phyloP scores from a whole-genome alignment of 2,888 invertebrate genomes.

The Netelia fuscicornis region DNA sequence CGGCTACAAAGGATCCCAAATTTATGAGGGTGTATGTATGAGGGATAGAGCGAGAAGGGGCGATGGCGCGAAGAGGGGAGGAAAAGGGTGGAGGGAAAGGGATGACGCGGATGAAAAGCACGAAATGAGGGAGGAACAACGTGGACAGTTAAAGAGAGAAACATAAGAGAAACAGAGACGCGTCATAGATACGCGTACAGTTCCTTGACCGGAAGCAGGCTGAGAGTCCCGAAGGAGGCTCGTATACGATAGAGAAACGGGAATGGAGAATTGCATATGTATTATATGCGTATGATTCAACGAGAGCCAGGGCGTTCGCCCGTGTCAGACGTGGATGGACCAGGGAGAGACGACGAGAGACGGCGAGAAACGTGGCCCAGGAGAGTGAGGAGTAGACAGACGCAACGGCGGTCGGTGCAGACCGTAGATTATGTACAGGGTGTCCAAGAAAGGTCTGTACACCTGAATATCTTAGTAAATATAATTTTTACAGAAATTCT shows the following conservation, averaged over 20 bases:
- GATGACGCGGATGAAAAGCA: conserved; percentile 24
- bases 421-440: background rate
- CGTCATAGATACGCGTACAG: conserved; percentile 18
- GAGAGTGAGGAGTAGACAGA: conserved; percentile 59
- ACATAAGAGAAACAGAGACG: conserved; percentile 28
- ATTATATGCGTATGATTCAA: conserved; percentile 59
- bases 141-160: conserved; percentile 9
- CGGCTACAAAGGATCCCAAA: conserved; percentile 61
- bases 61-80: background rate
- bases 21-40: conserved; percentile 12
- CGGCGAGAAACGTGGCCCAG: conserved; percentile 44
- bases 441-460: no score
- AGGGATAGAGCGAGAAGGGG: conserved; percentile 25
- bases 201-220: conserved; percentile 31
- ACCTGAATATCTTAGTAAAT: no score
- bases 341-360: conserved; percentile 60
- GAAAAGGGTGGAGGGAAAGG: background rate
- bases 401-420: conserved; percentile 42
- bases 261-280: conserved; percentile 71
- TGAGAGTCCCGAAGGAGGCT: conserved; percentile 56
- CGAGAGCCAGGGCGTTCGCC: conserved; percentile 56
- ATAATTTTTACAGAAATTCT: no score
- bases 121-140: conserved; percentile 26
- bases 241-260: conserved; percentile 33
- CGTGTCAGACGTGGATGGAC: conserved; percentile 59